Percentiles rank a stretch among this genome's conserved stretches.
phyloP scores from a whole-genome alignment of 2,888 invertebrate species.

The Oasisia sp. region DNA sequence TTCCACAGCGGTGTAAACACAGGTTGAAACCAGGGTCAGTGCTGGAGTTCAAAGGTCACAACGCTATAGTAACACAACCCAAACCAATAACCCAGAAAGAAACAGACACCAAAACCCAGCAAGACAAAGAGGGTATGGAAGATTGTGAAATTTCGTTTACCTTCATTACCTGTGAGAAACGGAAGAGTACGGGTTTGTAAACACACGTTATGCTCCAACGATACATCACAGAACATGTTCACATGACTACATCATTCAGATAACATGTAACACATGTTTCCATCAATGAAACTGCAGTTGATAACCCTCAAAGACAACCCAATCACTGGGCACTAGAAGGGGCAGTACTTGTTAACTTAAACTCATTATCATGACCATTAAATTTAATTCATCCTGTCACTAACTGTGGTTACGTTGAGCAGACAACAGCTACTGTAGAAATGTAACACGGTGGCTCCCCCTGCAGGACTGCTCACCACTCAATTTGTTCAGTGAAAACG shows the following conservation, averaged over 20 bases:
- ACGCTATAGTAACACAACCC: not conserved
- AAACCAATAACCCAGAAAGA: conserved; percentile 24
- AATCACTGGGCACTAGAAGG: no score
- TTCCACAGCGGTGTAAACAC: not conserved
- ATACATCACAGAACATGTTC: not conserved
- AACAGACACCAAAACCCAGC: conserved; percentile 20
- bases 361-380: no score
- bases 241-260: not conserved
- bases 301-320: not conserved
- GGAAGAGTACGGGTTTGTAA: not conserved
- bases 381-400: no score
- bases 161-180: conserved; percentile 39
- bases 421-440: no score
- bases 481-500: no score
- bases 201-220: not conserved
- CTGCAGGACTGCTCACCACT: no score
- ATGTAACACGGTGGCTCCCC: no score
- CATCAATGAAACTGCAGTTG: not conserved
- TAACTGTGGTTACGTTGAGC: no score
- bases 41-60: not conserved
- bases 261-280: not conserved
- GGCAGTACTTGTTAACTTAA: no score
- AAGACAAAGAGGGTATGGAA: not conserved
- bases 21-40: not conserved
- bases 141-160: conserved; percentile 26